A percentile compares a stretch with the other conserved stretches of the same genome.
These are phyloP conservation scores for Pseudanteris insignis DNA, from an alignment of 2,888 invertebrate species.

Conservation along the genomic window DNA sequence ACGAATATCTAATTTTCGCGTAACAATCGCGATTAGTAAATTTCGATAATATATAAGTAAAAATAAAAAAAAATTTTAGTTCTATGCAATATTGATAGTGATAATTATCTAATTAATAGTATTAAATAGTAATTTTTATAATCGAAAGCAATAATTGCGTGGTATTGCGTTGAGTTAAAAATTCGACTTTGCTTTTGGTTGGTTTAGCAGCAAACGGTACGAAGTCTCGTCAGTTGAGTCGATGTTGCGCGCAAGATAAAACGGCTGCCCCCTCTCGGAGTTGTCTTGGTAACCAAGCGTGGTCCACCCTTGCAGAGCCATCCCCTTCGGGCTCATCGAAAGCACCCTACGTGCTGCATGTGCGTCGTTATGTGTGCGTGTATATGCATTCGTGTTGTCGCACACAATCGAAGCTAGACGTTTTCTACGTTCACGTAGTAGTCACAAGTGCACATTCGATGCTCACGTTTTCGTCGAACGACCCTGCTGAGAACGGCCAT, in stretches of 20 bases:
- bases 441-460: constrained; percentile 37
- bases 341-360: constrained; percentile 42
- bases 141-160: constrained; percentile 45
- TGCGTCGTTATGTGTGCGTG: constrained; percentile 42
- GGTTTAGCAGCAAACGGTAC: too few species aligned
- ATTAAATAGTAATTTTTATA: too few species aligned
- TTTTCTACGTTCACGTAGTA: constrained; percentile 21
- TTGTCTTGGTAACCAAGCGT: constrained; percentile 61
- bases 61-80: too few species aligned
- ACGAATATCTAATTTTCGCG: too few species aligned
- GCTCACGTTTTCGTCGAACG: constrained; percentile 46
- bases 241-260: constrained; percentile 62
- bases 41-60: too few species aligned
- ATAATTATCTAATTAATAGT: too few species aligned
- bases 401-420: constrained; percentile 26
- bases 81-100: too few species aligned
- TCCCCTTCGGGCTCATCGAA: constrained; percentile 43
- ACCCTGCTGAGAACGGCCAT: constrained; percentile 60
- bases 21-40: too few species aligned
- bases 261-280: constrained; percentile 62
- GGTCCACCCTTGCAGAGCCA: constrained; percentile 59
- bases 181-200: too few species aligned
- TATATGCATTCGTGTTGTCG: constrained; percentile 37
- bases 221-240: constrained; percentile 50
- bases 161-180: constrained; percentile 34